phyloP scores from a whole-genome alignment of 2,888 invertebrate genomes.

The Strigamia maritima region DNA sequence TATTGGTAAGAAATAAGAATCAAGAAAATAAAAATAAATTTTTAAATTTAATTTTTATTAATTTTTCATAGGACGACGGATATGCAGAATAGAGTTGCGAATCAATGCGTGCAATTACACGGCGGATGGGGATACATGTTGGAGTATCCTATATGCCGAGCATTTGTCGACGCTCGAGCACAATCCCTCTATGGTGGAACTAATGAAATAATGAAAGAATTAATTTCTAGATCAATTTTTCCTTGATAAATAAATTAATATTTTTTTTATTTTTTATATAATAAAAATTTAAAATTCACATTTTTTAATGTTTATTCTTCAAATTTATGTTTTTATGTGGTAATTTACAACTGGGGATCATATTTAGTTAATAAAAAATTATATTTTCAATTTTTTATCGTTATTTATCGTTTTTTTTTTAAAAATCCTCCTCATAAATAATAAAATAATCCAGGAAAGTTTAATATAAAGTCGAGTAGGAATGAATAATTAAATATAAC shows the following conservation, averaged over 20 bases:
- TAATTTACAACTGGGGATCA: too few relatives aligned
- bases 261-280: neutral
- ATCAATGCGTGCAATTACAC: slow-evolving; percentile 53
- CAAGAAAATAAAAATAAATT: neutral
- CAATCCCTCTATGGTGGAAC: slow-evolving; percentile 56
- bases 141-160: slow-evolving; percentile 54
- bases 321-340: too few relatives aligned
- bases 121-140: slow-evolving; percentile 56
- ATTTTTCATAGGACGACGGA: slow-evolving; percentile 50
- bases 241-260: neutral
- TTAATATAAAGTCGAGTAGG: too few relatives aligned
- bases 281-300: too few relatives aligned
- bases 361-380: too few relatives aligned
- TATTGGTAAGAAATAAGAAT: slow-evolving; percentile 49
- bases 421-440: too few relatives aligned
- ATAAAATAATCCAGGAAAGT: too few relatives aligned
- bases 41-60: neutral
- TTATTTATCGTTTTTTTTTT: too few relatives aligned
- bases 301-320: too few relatives aligned
- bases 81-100: slow-evolving; percentile 52
- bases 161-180: slow-evolving; percentile 53
- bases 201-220: slow-evolving; percentile 56
- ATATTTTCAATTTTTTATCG: too few relatives aligned
- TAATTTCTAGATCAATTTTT: slow-evolving; percentile 52
- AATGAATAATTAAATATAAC: too few relatives aligned